Conservation (phyloP, 2,888 invertebrate genomes). For the Stictocephala bisonia region DNA sequence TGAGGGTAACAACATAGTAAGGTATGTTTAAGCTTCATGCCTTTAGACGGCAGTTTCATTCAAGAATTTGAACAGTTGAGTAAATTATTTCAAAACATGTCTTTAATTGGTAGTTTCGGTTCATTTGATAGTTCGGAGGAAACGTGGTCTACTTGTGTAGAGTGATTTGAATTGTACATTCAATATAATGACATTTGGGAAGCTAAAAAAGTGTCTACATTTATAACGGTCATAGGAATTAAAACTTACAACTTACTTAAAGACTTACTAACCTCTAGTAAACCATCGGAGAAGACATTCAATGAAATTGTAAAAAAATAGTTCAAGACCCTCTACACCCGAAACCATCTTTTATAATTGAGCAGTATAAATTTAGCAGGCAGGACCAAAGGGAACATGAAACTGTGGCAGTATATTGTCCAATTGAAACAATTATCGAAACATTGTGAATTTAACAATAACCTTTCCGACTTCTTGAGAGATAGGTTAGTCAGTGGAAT, state of each 20-base stretch:
- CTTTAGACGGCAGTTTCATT: too few relatives aligned
- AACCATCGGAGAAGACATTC: not conserved
- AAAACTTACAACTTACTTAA: slow-evolving; percentile 21
- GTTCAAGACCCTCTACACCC: not conserved
- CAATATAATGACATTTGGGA: not conserved
- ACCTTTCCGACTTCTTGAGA: not conserved
- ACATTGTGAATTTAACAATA: too few relatives aligned
- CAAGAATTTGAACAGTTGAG: too few relatives aligned
- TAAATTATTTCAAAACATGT: too few relatives aligned
- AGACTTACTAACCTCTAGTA: not conserved
- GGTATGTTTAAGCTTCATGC: too few relatives aligned
- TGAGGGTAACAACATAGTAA: too few relatives aligned
- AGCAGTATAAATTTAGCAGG: slow-evolving; percentile 5
- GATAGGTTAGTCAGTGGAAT: slow-evolving; percentile 16
- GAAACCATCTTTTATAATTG: slow-evolving; percentile 5
- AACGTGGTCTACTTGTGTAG: slow-evolving; percentile 1
- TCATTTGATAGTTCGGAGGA: too few relatives aligned
- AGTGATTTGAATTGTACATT: not conserved
- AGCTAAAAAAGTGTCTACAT: not conserved
- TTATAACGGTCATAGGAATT: not conserved
- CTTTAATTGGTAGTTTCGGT: too few relatives aligned
- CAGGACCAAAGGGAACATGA: not conserved
- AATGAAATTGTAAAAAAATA: too few relatives aligned
- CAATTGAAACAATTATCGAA: too few relatives aligned
- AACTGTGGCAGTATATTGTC: not conserved